A percentile compares a stretch with the other conserved stretches of the same genome.
Evolutionary conservation across 23 tunicate species (phyloP).

Genomic region (Phallusia fumigata): DNA sequence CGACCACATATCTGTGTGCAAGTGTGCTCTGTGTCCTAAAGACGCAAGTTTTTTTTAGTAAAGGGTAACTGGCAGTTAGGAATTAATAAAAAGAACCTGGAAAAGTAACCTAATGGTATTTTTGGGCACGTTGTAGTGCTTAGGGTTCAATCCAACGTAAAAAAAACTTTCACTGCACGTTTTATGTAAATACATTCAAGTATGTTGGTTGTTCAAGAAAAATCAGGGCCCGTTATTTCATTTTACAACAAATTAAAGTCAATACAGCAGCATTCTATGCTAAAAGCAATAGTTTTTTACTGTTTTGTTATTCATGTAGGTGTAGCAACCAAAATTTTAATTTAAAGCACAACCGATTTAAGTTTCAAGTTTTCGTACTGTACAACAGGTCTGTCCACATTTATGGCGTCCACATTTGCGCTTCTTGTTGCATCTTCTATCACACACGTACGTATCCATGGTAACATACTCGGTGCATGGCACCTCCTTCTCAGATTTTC

Average conservation of each 20-base stretch:
- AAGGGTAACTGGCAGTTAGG: too few species aligned
- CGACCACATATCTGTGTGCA: slow-evolving; percentile 83
- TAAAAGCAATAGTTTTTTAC: too few species aligned
- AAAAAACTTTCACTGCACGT: too few species aligned
- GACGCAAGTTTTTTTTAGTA: too few species aligned
- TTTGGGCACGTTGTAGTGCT: background rate
- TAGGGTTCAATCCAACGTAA: too few species aligned
- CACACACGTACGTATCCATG: slow-evolving; percentile 40
- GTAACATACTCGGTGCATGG: slow-evolving; percentile 48
- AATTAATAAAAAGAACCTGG: background rate
- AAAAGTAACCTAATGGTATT: background rate
- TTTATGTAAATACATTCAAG: too few species aligned
- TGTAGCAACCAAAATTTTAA: too few species aligned
- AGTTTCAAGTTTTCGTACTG: slow-evolving; percentile 27
- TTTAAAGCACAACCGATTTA: too few species aligned
- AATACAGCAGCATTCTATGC: background rate
- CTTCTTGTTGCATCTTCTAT: slow-evolving; percentile 84
- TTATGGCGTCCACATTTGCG: slow-evolving; percentile 87
- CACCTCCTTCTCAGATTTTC: slow-evolving; percentile 73
- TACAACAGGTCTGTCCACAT: slow-evolving; percentile 77
- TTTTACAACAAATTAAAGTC: background rate
- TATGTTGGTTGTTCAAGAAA: too few species aligned
- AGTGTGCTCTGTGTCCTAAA: slow-evolving; percentile 54
- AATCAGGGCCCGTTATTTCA: background rate
- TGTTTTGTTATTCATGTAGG: too few species aligned